Conservation (phyloP, 2,797 vertebrate species). For the Tokudaia muenninki region DNA sequence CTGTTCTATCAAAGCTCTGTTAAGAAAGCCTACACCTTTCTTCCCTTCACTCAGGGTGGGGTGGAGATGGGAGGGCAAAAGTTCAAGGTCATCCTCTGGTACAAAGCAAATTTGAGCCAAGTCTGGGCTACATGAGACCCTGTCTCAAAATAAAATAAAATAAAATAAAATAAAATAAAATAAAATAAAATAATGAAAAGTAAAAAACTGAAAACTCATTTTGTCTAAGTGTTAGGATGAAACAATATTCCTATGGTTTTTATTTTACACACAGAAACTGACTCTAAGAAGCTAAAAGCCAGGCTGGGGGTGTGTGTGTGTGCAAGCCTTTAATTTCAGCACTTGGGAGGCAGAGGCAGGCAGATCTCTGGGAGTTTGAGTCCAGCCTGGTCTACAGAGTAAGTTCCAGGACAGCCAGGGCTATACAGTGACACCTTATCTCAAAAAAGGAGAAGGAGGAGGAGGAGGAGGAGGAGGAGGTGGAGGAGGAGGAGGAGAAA, state of each 20-base stretch:
- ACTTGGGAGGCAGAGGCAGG: neutral
- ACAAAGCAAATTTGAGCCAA: neutral
- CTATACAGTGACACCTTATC: neutral
- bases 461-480: neutral
- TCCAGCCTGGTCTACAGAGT: neutral
- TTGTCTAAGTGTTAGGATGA: neutral
- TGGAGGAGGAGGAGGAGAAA: neutral
- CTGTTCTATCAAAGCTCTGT: neutral
- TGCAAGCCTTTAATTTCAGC: neutral
- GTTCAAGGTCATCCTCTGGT: neutral
- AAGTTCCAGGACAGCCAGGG: neutral
- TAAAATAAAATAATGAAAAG: neutral
- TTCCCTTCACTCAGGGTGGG: neutral
- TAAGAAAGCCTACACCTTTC: neutral
- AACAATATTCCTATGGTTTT: neutral
- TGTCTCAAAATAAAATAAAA: neutral
- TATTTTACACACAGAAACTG: neutral
- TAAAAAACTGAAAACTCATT: neutral
- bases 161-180: neutral
- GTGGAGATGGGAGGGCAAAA: neutral
- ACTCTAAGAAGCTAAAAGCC: neutral
- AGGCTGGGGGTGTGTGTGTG: neutral
- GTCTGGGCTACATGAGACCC: neutral
- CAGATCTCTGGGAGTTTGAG: neutral
- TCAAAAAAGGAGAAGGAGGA: no score